Evolutionary conservation across 64 coral and sea anemone species (phyloP), one percentile per base, ranked within the genome.

Genomic region (Stichodactyla helianthus): DNA sequence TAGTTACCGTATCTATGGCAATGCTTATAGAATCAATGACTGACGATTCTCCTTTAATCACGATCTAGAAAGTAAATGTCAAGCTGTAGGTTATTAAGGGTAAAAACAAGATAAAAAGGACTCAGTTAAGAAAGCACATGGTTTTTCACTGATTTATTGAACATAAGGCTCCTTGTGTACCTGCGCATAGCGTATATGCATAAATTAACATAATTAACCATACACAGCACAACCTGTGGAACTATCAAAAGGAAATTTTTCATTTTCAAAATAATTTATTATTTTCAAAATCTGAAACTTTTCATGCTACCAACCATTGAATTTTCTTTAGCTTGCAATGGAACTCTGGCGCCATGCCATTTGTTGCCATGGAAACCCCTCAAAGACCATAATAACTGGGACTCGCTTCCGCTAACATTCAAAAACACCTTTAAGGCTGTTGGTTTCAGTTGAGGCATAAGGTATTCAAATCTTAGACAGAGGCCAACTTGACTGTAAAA

Each of bases 361-460:
- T 80, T 15, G 25, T 59, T 79, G 27, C 91, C 91, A 53, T 93
- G 91, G 82, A 82, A 85, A 26, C 91, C 91, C 56, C 65, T 55
- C 27, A 93, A 57, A 14, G 82, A 88, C 91, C 91, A 93, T 9
- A 89, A n/a, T 53, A 84, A 54, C 54, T 62, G 25, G 6, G 67
- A 52, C 1, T 79, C 55, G 15, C 52, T 71, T 10, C 23, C 56
- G 7, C 12, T 51, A 10, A 26, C 54, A 61, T 64, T 82, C 9
- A 87, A 31, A 52, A 57, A 80, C 2, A 93, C 55, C 54, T 88
- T 61, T 55, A 93, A 63, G 12, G 80, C 79, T 8, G 86, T 28
- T 13, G 54, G 22, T 35, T 79, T 55, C 10, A 54, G 18, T 2
- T 82, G 56, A 63, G 86, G 87, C 82, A 93, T 88, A 23, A 84